Evolutionary conservation across 2,113 vertebrate species (phyloP), one percentile per base, ranked within the genome.

Genomic region (Lichenostomus cassidix): DNA sequence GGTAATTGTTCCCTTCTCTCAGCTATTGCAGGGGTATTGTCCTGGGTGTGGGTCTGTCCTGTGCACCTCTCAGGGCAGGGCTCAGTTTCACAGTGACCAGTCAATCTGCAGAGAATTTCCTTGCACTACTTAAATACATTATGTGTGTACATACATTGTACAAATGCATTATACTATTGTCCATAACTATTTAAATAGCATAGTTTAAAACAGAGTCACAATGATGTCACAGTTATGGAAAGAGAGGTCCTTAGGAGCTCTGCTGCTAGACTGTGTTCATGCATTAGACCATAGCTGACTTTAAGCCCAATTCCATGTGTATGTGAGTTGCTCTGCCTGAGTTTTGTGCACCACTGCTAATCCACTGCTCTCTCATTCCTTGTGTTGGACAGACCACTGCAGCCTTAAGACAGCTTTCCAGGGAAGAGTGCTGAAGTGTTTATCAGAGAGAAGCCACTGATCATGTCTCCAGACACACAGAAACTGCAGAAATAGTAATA

Each of bases 211-310:
- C 8, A 62, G 73, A 52, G 20, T 33, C 46, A 58, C 14, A 52
- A 14, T 46, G 18, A 44, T 42, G 28, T 13, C 60, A 33, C 49
- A 69, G 0, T 53, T 62, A 14, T 15, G 17, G 47, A 42, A 76
- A 85, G 24, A 31, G 41, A 35, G 6, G 21, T 47, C 58, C 37
- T 73, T 37, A 25, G 33, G 29, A 82, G 37, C 35, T 60, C 46
- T 91, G 33, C 28, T 65, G 24, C 39, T 25, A 47, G 15, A 4
- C 22, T 25, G 5, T n/a, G 4, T 31, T 5, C 12, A 3, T 21
- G 20, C 0, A 0, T 29, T 25, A 53, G 28, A 28, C 20, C n/a
- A 46, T 4, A 39, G 27, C 44, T 64, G 47, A 62, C 13, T n/a
- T 65, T 33, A n/a, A 47, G 4, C 24, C 1, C 16, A 24, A 9